Evolutionary conservation across 2,113 vertebrate genomes (phyloP).

Genomic region (Grammomys dolichurus): DNA sequence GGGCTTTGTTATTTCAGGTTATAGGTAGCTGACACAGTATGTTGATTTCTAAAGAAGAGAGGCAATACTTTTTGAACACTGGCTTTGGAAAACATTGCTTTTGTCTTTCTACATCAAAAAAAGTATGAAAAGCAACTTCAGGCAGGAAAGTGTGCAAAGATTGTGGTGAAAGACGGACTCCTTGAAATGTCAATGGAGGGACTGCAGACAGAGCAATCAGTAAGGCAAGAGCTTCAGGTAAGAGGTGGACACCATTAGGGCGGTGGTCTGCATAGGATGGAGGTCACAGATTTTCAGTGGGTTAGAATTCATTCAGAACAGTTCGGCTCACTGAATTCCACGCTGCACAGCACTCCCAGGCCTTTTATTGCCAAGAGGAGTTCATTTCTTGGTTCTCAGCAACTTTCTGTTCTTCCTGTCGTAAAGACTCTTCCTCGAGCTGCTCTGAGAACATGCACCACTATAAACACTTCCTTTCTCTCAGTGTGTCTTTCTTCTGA

Average conservation of each 20-base stretch:
- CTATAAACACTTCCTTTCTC: background rate
- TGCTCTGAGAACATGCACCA: background rate
- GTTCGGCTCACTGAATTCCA: background rate
- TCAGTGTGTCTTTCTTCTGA: slow-evolving; percentile 51
- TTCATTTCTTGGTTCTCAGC: background rate
- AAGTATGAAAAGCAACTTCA: background rate
- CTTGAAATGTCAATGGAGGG: background rate
- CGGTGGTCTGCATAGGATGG: background rate
- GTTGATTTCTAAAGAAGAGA: background rate
- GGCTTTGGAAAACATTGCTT: background rate
- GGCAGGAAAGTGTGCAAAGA: slow-evolving; percentile 1
- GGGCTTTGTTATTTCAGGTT: slow-evolving; percentile 39
- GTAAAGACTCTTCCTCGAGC: background rate
- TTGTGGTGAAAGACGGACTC: background rate
- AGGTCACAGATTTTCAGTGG: background rate
- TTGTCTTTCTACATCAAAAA: slow-evolving; percentile 31
- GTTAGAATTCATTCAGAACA: background rate
- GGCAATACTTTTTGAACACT: background rate
- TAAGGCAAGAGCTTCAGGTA: background rate
- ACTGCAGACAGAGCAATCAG: background rate
- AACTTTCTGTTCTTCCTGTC: slow-evolving; percentile 40
- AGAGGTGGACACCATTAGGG: background rate
- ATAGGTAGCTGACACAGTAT: background rate
- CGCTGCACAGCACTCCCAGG: background rate
- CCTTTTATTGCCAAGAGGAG: slow-evolving; percentile 7